A percentile compares a stretch with the other conserved stretches of the same genome.
Evolutionary conservation across 2,888 invertebrate species (phyloP).

Genomic region (Drosophila nr. fundita): DNA sequence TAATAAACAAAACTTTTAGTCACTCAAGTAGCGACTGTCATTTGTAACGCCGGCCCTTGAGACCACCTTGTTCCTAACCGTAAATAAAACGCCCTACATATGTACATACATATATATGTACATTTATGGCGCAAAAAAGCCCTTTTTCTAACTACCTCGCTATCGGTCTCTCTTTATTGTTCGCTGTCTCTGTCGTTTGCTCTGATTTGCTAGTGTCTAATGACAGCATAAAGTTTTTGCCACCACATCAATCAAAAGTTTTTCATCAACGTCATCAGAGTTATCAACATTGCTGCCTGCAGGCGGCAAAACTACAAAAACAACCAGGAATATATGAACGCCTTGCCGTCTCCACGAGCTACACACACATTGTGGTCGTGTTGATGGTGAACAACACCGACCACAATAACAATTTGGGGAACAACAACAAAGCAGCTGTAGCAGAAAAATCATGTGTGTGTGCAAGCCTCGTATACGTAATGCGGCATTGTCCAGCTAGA

Average conservation of each 20-base stretch:
- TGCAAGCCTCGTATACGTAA: slow-evolving; percentile 66
- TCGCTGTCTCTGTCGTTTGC: slow-evolving; percentile 7
- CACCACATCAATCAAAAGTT: slow-evolving; percentile 82
- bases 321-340: slow-evolving; percentile 54
- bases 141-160: slow-evolving; percentile 17
- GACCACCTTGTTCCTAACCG: slow-evolving; percentile 6
- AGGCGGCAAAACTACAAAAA: slow-evolving; percentile 63
- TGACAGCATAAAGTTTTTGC: slow-evolving; percentile 79
- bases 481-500: slow-evolving; percentile 44
- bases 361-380: slow-evolving; percentile 51
- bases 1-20: slow-evolving; percentile 76
- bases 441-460: slow-evolving; percentile 40
- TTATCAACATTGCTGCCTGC: slow-evolving; percentile 74
- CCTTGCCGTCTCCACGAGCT: slow-evolving; percentile 33
- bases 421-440: slow-evolving; percentile 19
- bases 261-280: slow-evolving; percentile 82
- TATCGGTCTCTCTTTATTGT: neutral
- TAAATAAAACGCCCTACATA: slow-evolving; percentile 21
- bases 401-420: slow-evolving; percentile 18
- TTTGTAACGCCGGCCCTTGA: slow-evolving; percentile 55
- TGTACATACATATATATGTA: slow-evolving; percentile 9
- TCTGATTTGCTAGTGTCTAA: slow-evolving; percentile 65
- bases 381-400: slow-evolving; percentile 25
- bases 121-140: slow-evolving; percentile 24
- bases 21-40: slow-evolving; percentile 58